Conservation (phyloP, 2,113 vertebrate genomes). For the Cariama cristata region DNA sequence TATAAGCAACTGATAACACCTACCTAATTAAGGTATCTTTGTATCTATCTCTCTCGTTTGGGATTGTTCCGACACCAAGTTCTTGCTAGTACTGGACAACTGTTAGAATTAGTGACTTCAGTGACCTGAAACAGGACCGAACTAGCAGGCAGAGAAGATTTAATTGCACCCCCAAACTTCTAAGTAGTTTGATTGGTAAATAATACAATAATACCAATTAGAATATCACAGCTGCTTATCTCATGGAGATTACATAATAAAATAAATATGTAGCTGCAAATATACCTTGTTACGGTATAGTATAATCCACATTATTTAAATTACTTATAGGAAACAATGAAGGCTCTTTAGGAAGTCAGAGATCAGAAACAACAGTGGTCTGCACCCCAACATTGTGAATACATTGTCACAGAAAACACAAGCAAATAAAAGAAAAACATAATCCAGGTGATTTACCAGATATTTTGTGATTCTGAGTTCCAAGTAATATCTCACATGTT, state of each 20-base stretch:
- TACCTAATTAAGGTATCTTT: conserved; percentile 4
- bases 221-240: conserved; percentile 21
- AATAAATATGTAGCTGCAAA: conserved; percentile 13
- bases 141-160: conserved; percentile 51
- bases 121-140: conserved; percentile 13
- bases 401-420: background rate
- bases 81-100: background rate
- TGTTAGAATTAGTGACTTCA: background rate
- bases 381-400: background rate
- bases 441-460: background rate
- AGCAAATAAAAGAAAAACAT: background rate
- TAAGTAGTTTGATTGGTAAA: background rate
- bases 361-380: background rate
- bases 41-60: conserved; percentile 44
- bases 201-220: background rate
- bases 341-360: background rate
- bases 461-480: background rate
- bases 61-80: background rate
- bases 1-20: conserved; percentile 42
- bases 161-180: background rate
- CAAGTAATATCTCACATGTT: background rate
- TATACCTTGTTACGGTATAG: background rate
- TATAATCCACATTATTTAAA: background rate
- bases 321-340: background rate
- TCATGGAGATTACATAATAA: background rate